Base-by-base conservation (phyloP, 2,888 invertebrate genomes). In the Andrena chrysosceles region DNA sequence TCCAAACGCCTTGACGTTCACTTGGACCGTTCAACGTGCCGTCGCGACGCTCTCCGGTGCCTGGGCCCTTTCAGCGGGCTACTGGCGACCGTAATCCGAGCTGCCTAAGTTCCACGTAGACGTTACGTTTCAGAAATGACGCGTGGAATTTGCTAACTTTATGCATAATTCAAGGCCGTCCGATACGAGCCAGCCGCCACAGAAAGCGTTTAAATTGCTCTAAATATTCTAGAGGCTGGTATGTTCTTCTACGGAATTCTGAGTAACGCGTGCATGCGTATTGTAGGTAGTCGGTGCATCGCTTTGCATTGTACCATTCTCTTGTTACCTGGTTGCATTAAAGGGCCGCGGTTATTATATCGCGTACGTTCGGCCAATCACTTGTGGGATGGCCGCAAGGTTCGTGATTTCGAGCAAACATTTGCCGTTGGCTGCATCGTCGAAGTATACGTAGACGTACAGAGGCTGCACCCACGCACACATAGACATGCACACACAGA, bases 381-480 rank as follows among this genome's bases (percentile, higher is more conserved):
- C 75, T 76, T 72, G 77, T 68, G 33, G 63, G 77, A 80, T 76
- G 82, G 85, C 83, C 83, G 80, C 68, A 63, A 81, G 78, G 71
- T 67, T 81, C 87, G 91, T 91, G 90, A 91, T 91, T 93, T 91
- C 87, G 90, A 87, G 90, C 89, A 93, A 93, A 92, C 90, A 91
- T 93, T 91, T 91, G 90, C 89, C 74, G 86, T 89, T 86, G 85
- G 88, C 86, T 86, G 70, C 81, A 74, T 75, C 52, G 72, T n/a
- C 20, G 8, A 48, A 49, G 52, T 72, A 26, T 56, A 35, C 63
- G 60, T n/a, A 54, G 10, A 48, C 42, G 35, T 74, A 63, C 26
- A 67, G 2, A 13, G 52, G 7, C 54, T 5, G n/a, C 60, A 16
- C 26, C 42, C 48, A 56, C 59, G 69, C 20, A 49, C 59, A 16